Percentiles rank a stretch among this genome's conserved stretches.
phyloP scores from a whole-genome alignment of 2,888 invertebrate genomes.

The Kryphioiulus occultus region DNA sequence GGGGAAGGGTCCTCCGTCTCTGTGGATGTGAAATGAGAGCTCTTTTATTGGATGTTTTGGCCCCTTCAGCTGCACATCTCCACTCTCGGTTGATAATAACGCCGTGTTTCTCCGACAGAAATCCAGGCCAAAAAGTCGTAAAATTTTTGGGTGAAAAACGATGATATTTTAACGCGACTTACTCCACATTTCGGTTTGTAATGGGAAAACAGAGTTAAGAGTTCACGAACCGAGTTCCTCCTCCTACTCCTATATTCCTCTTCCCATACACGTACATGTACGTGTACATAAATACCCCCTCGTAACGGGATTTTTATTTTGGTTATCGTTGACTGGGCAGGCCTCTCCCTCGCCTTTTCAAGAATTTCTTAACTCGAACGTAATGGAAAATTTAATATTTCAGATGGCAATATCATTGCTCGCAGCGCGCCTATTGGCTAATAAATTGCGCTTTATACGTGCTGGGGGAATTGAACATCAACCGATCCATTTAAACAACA shows the following conservation, averaged over 20 bases:
- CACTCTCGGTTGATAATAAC: slow-evolving; percentile 44
- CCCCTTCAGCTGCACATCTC: slow-evolving; percentile 46
- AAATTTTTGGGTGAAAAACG: slow-evolving; percentile 37
- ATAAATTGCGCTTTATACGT: slow-evolving; percentile 27
- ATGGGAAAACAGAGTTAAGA: slow-evolving; percentile 39
- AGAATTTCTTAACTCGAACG: slow-evolving; percentile 29
- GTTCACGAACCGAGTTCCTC: slow-evolving; percentile 9
- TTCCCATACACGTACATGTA: background rate
- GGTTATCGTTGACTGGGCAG: slow-evolving; percentile 27
- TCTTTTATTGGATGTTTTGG: slow-evolving; percentile 41
- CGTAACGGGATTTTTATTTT: slow-evolving; percentile 13
- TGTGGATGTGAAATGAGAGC: background rate
- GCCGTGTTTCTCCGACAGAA: background rate
- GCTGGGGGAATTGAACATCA: slow-evolving; percentile 11
- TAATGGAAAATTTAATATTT: slow-evolving; percentile 51
- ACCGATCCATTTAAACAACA: slow-evolving; percentile 6
- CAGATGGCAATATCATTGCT: slow-evolving; percentile 3
- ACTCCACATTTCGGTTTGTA: slow-evolving; percentile 20
- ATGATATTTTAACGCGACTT: slow-evolving; percentile 37
- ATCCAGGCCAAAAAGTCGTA: slow-evolving; percentile 38
- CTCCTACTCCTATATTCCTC: background rate
- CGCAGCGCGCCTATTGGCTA: background rate
- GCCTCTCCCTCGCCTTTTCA: background rate
- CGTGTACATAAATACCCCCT: background rate
- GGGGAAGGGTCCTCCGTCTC: background rate